phyloP scores from a whole-genome alignment of 1,140 invertebrate genomes.

The Homalodisca vitripennis region DNA sequence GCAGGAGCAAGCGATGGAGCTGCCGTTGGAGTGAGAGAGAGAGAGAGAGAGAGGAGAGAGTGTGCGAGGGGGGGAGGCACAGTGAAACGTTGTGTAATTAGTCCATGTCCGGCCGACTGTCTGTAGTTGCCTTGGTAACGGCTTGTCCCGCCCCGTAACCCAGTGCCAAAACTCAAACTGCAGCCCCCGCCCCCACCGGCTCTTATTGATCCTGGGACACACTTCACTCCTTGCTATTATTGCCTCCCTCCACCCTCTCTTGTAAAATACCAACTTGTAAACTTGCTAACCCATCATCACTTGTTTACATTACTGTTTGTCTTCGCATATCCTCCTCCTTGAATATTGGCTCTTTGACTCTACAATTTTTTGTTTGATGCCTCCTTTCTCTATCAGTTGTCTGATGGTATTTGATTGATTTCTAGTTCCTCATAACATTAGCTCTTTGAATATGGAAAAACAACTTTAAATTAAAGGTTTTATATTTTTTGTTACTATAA shows the following conservation, averaged over 20 bases:
- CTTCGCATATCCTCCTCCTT: no score
- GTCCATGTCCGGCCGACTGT: conserved; percentile 20
- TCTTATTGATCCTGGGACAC: conserved; percentile 19
- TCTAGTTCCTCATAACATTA: no score
- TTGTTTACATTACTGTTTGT: conserved; percentile 11
- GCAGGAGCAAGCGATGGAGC: not conserved
- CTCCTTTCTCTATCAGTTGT: no score
- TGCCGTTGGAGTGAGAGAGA: conserved; percentile 26
- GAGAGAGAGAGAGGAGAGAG: conserved; percentile 29
- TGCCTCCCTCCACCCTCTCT: not conserved
- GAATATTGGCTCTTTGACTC: no score
- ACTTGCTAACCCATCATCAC: conserved; percentile 8
- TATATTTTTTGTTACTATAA: no score
- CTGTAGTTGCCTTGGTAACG: conserved; percentile 26
- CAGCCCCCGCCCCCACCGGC: conserved; percentile 29
- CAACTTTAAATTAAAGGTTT: no score
- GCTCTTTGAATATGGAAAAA: no score
- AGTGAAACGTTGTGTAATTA: conserved; percentile 23
- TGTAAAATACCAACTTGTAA: conserved; percentile 18
- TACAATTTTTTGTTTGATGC: no score
- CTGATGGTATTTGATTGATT: no score
- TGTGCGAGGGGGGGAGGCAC: conserved; percentile 30
- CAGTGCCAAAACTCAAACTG: conserved; percentile 16
- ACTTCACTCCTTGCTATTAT: conserved; percentile 8
- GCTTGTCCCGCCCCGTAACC: conserved; percentile 22